phyloP scores from a whole-genome alignment of 1,140 invertebrate species.

The Drosophila saltans region DNA sequence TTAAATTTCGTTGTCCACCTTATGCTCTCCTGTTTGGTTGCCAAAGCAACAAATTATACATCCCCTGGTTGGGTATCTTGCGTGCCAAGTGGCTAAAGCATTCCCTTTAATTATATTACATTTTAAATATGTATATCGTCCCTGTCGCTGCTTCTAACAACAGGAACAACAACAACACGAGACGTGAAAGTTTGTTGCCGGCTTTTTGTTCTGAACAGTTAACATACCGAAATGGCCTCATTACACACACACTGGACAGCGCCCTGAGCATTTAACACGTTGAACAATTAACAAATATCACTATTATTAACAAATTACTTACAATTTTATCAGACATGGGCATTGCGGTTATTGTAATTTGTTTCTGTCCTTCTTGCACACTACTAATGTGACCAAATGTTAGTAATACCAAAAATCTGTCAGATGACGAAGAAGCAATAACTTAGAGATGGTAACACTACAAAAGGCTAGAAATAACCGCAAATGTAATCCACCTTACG shows the following conservation, averaged over 20 bases:
- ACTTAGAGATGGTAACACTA: background rate
- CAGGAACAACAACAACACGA: constrained; percentile 34
- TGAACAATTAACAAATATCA: background rate
- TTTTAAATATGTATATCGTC: background rate
- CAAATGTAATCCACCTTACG: no score
- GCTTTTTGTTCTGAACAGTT: constrained; percentile 30
- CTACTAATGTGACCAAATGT: constrained; percentile 9
- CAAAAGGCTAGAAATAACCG: background rate
- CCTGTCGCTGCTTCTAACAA: background rate
- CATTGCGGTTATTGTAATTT: constrained; percentile 48
- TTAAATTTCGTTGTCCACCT: constrained; percentile 41
- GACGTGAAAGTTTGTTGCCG: constrained; percentile 33
- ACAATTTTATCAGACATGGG: constrained; percentile 72
- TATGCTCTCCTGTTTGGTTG: background rate
- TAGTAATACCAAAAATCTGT: background rate
- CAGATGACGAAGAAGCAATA: background rate
- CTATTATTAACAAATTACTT: constrained; percentile 60
- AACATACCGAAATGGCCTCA: background rate
- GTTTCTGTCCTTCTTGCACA: constrained; percentile 27
- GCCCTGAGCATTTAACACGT: no score
- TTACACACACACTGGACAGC: background rate
- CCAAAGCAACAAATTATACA: background rate
- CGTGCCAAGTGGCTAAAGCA: background rate
- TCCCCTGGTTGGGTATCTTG: background rate
- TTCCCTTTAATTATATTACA: background rate